Evolutionary conservation across 2,113 vertebrate genomes (phyloP).

Genomic region (Hippoglossus stenolepis): DNA sequence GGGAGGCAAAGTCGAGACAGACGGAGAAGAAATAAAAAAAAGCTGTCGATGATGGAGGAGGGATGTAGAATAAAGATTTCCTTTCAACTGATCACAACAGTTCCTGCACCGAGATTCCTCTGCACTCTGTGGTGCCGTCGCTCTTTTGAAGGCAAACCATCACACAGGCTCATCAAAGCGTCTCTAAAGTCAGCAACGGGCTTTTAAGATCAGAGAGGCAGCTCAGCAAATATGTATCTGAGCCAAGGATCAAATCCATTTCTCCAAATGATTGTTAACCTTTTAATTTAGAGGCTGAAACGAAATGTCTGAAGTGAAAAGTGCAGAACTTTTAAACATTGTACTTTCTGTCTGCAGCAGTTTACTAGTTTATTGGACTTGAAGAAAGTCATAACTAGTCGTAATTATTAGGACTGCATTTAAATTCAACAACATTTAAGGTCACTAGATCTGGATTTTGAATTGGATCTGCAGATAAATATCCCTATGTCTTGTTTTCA

Average conservation of each 20-base stretch:
- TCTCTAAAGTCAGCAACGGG: not conserved
- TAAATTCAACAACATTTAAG: too few relatives aligned
- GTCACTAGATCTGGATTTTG: too few relatives aligned
- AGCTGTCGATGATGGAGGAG: not conserved
- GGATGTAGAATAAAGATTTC: conserved; percentile 30
- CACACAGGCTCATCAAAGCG: conserved; percentile 8
- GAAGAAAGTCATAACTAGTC: too few relatives aligned
- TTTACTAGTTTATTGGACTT: too few relatives aligned
- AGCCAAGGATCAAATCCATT: not conserved
- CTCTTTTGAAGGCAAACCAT: conserved; percentile 11
- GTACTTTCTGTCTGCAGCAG: too few relatives aligned
- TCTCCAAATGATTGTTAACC: not conserved
- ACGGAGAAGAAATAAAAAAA: not conserved
- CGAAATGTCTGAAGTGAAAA: not conserved
- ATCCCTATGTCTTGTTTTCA: too few relatives aligned
- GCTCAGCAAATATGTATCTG: conserved; percentile 6
- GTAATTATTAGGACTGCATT: too few relatives aligned
- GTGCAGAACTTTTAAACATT: too few relatives aligned
- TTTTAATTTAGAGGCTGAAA: not conserved
- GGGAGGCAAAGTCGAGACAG: conserved; percentile 29
- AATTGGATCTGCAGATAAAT: too few relatives aligned
- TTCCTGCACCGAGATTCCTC: not conserved
- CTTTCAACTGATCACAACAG: conserved; percentile 14
- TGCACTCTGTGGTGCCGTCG: not conserved
- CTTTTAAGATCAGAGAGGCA: not conserved